Conservation (phyloP, 2,113 vertebrate genomes). For the Brevimyrus niger region DNA sequence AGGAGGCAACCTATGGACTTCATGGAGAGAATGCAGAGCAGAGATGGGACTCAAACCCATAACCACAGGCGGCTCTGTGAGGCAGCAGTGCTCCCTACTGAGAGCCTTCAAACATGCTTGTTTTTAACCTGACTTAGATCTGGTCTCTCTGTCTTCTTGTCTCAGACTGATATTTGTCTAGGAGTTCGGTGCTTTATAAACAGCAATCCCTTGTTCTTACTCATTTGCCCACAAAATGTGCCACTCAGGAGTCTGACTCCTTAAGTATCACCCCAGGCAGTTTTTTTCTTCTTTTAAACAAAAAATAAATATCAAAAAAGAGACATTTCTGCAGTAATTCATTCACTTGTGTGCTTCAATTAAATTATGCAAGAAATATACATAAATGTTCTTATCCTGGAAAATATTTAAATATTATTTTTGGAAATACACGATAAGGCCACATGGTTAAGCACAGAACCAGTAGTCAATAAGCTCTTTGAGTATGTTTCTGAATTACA, state of each 20-base stretch:
- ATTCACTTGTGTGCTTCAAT: conserved; percentile 7
- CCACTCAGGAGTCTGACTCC: not conserved
- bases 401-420: not conserved
- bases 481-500: not conserved
- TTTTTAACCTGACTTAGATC: not conserved
- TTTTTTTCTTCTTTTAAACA: not conserved
- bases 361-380: not conserved
- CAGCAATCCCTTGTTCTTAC: not conserved
- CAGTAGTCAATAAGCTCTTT: not conserved
- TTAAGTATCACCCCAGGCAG: not conserved
- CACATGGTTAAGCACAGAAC: not conserved
- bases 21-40: not conserved
- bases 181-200: not conserved
- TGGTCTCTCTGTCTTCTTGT: not conserved
- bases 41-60: not conserved
- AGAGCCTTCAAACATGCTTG: not conserved
- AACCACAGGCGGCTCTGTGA: not conserved
- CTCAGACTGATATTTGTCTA: not conserved
- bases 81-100: not conserved
- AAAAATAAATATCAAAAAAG: not conserved
- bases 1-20: not conserved
- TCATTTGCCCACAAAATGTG: not conserved
- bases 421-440: not conserved
- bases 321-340: not conserved
- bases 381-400: not conserved